These are phyloP conservation scores for Drosophila dunni DNA, from an alignment of 1,140 invertebrate genomes.

Conservation along the genomic window DNA sequence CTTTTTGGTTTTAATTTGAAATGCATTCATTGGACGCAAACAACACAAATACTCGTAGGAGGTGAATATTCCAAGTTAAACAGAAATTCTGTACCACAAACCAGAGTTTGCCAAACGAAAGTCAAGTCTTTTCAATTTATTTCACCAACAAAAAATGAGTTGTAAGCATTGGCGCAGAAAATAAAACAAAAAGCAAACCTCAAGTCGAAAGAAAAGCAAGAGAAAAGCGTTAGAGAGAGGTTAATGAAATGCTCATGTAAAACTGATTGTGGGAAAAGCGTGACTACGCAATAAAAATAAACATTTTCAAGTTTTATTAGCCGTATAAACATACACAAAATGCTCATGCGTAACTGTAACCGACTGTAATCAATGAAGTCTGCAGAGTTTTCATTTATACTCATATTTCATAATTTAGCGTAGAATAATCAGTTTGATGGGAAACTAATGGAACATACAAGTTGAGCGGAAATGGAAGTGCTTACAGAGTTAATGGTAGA, in stretches of 20 bases:
- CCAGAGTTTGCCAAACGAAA: conserved; percentile 29
- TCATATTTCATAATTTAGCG: conserved; percentile 8
- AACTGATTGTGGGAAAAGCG: conserved; percentile 43
- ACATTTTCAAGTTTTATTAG: conserved; percentile 35
- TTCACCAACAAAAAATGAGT: conserved; percentile 5
- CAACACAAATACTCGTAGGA: not conserved
- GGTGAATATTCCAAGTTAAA: conserved; percentile 11
- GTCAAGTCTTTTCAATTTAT: conserved; percentile 7
- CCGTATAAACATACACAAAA: conserved; percentile 22
- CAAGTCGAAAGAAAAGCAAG: not conserved
- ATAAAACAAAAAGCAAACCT: not conserved
- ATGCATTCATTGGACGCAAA: conserved; percentile 7
- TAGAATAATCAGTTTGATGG: not conserved
- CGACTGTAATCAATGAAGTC: conserved; percentile 20
- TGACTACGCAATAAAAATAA: conserved; percentile 40
- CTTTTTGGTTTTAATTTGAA: conserved; percentile 17
- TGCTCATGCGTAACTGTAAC: conserved; percentile 22
- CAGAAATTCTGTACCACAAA: conserved; percentile 10
- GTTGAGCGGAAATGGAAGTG: not conserved
- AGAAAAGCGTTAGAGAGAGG: conserved; percentile 11
- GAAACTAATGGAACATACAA: not conserved
- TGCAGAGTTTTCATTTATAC: conserved; percentile 4
- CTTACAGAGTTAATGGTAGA: not conserved
- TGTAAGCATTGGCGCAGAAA: conserved; percentile 20
- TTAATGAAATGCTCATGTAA: conserved; percentile 19